Percentiles rank a stretch among this genome's conserved stretches.
Conservation (phyloP, 37 sponge, comb jelly and placozoan species). For the Ianthella basta region DNA sequence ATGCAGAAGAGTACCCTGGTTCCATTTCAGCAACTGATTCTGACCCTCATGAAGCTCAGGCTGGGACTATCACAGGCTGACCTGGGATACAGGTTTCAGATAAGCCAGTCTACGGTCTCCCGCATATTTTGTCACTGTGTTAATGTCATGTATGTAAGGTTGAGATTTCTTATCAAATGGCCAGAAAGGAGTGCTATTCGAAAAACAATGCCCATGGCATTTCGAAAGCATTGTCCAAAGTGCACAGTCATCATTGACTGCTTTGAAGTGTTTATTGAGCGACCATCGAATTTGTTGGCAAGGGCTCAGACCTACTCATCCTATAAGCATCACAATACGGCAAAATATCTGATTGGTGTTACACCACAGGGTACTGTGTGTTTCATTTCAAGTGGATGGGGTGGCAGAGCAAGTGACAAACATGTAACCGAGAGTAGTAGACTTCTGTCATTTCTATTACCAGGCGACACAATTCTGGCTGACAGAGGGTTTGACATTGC, state of each 20-base stretch:
- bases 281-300: constrained; percentile 31
- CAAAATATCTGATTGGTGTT: constrained; percentile 36
- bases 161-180: too few relatives aligned
- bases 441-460: neutral
- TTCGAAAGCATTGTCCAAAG: constrained; percentile 44
- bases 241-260: constrained; percentile 48
- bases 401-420: constrained; percentile 35
- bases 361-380: constrained; percentile 13
- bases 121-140: too few relatives aligned
- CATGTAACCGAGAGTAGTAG: constrained; percentile 1
- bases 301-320: constrained; percentile 37
- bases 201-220: constrained; percentile 48
- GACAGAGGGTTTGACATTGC: constrained; percentile 37
- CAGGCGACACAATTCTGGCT: constrained; percentile 39
- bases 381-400: constrained; percentile 12
- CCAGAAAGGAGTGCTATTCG: constrained; percentile 50
- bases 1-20: too few relatives aligned
- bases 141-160: too few relatives aligned
- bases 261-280: constrained; percentile 47
- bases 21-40: too few relatives aligned
- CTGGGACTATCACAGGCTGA: too few relatives aligned
- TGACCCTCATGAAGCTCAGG: too few relatives aligned
- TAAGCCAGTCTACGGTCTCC: too few relatives aligned
- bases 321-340: constrained; percentile 58
- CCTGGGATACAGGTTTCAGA: too few relatives aligned